phyloP scores from a whole-genome alignment of 2,113 vertebrate species.

The Fulica atra region DNA sequence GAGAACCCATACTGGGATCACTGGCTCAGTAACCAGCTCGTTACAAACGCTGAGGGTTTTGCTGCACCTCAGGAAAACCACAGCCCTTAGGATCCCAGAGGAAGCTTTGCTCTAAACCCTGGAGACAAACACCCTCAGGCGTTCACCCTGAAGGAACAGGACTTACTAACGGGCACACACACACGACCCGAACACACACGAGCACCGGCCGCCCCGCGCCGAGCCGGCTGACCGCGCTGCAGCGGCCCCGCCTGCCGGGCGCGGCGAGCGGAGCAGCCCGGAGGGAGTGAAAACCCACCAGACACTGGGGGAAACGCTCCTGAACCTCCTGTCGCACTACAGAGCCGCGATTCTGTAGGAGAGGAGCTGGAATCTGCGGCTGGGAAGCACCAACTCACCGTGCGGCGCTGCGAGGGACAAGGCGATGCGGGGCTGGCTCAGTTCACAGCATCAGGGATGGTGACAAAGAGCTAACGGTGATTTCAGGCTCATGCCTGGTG shows the following conservation, averaged over 20 bases:
- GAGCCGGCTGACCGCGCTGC: too few species aligned
- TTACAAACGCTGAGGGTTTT: fast-evolving
- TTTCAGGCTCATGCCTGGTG: fast-evolving
- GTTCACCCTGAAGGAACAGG: fast-evolving
- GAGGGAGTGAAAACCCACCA: too few species aligned
- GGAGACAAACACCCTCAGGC: fast-evolving
- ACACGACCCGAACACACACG: fast-evolving
- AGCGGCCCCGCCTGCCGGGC: too few species aligned
- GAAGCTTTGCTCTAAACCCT: background rate
- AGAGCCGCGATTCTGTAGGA: fast-evolving
- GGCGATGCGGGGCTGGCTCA: fast-evolving
- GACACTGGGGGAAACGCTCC: too few species aligned
- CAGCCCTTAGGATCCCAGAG: fast-evolving
- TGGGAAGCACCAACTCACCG: fast-evolving
- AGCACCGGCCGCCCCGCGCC: too few species aligned
- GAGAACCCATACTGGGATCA: fast-evolving
- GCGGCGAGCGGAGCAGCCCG: too few species aligned
- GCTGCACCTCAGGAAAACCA: fast-evolving
- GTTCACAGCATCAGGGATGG: fast-evolving
- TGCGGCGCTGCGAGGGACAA: fast-evolving
- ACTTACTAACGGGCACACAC: fast-evolving
- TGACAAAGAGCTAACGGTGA: fast-evolving
- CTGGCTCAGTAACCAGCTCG: too few species aligned
- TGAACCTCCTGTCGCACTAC: fast-evolving
- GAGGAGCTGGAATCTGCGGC: fast-evolving